Base-by-base conservation (phyloP, 2,113 vertebrate genomes). In the Tyto alba region DNA sequence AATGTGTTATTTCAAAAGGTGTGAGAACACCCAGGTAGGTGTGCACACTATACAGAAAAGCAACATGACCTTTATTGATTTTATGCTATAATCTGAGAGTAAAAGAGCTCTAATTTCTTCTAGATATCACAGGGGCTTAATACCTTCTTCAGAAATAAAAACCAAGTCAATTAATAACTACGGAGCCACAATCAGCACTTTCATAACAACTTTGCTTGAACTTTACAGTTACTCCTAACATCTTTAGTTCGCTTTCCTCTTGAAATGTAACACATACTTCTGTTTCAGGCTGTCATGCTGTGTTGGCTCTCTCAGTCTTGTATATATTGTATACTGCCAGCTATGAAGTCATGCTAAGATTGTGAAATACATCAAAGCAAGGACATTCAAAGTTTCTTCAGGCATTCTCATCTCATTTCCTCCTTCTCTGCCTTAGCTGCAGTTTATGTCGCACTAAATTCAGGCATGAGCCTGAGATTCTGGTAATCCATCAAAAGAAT, bases 361-460 rank as follows among this genome's bases (percentile, higher is more conserved):
- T 96, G 73, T 62, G 69, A 96, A 94, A 94, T 71, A 79, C 62
- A 95, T 96, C 92, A 96, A 96, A 97, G 95, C 67, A 80, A 94
- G 63, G 75, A 64, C 75, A 75, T 75, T 75, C 36, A 48, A 90
- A 81, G 29, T 75, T 95, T 92, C 89, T 95, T 90, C 53, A 95
- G 90, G 81, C 89, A 95, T 74, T 76, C 63, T 79, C 72, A 76
- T 97, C 89, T 96, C 75, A 93, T 62, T 84, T 95, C 75, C 40
- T 91, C 82, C 78, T 93, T 15, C 78, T 82, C 62, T 95, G 71
- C 47, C 67, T 92, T 87, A 69, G 62, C 30, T 84, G 64, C 75
- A 92, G 52, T 89, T 93, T 76, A 92, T 84, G 77, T 74, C 69
- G 88, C 81, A 79, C 56, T 78, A 91, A 88, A 75, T 48, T 88